Evolutionary conservation across 1,140 invertebrate species (phyloP), one percentile per base, ranked within the genome.

Genomic region (Metopolophium dirhodum): DNA sequence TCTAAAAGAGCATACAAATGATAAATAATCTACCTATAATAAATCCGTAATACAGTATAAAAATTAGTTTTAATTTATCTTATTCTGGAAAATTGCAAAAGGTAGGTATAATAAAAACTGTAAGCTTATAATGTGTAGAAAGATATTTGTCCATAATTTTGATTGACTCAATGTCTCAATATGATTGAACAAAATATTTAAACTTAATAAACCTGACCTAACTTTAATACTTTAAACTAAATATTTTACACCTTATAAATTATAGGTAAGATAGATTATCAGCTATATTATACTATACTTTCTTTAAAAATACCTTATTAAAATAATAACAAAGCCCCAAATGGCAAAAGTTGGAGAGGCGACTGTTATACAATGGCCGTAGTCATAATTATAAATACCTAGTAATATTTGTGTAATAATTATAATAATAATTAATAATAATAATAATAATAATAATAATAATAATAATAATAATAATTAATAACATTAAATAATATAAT

Each of bases 401-500:
- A 54, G 51, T 54, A 20, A 54, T 22, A 54, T 7, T 54, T 54
- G n/a, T 23, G n/a, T 41, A 83, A 83, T 83, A 37, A 37, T 45
- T 9, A 37, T 82, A 22, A 37, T 83, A 22, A 85, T 41, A 85
- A 26, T 82, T 7, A 8, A 22, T 83, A 22, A 41, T 83, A 37
- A 41, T 83, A 37, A 41, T 83, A 83, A 83, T 35, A 22, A 41
- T 83, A 83, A 37, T 37, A 83, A 1, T 82, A 82, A 35, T 82
- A 82, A 82, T 41, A 83, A 83, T 35, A 22, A 41, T 83, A 83
- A 37, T 37, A 83, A 1, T 82, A 82, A 35, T 82, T 83, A 83
- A 83, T 85, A 45, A 85, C 22, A 30, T 51, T 23, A 49, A 88
- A 88, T 88, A 88, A 88, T 88, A 30, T 49, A 88, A 88, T 51